Conservation (phyloP, 1,140 invertebrate genomes). For the Drosophila littoralis region DNA sequence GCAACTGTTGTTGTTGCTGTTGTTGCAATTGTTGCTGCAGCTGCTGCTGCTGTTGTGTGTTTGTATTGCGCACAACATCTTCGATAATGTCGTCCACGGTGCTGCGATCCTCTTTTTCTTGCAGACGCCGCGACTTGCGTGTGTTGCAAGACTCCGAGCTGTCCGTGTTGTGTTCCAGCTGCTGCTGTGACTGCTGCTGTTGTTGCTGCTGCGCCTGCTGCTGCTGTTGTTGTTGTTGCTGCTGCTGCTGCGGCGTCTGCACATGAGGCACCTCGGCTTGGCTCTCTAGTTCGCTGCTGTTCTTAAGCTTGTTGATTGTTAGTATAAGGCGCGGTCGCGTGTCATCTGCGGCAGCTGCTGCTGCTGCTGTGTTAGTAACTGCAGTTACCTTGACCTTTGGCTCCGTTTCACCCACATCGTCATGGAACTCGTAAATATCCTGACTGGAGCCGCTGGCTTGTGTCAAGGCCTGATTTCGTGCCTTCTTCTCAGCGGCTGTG, state of each 20-base stretch:
- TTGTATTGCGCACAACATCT: conserved; percentile 90
- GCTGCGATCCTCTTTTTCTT: conserved; percentile 90
- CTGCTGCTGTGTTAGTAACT: not conserved
- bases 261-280: conserved; percentile 18
- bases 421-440: conserved; percentile 93
- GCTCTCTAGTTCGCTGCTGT: conserved; percentile 48
- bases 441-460: conserved; percentile 55
- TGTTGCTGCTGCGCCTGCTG: conserved; percentile 24
- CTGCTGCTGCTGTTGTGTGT: conserved; percentile 82
- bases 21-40: conserved; percentile 33
- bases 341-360: conserved; percentile 74
- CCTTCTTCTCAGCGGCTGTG: conserved; percentile 74
- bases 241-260: conserved; percentile 5
- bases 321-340: conserved; percentile 90
- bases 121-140: conserved; percentile 91
- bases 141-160: conserved; percentile 89
- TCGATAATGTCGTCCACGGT: conserved; percentile 94
- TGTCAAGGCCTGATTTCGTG: conserved; percentile 61
- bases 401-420: conserved; percentile 91
- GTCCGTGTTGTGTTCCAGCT: conserved; percentile 71
- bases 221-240: conserved; percentile 13
- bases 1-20: conserved; percentile 63
- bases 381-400: conserved; percentile 66
- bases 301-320: conserved; percentile 88
- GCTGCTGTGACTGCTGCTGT: conserved; percentile 16